Evolutionary conservation across 2,797 vertebrate genomes (phyloP).

Genomic region (Graptemys geographica): DNA sequence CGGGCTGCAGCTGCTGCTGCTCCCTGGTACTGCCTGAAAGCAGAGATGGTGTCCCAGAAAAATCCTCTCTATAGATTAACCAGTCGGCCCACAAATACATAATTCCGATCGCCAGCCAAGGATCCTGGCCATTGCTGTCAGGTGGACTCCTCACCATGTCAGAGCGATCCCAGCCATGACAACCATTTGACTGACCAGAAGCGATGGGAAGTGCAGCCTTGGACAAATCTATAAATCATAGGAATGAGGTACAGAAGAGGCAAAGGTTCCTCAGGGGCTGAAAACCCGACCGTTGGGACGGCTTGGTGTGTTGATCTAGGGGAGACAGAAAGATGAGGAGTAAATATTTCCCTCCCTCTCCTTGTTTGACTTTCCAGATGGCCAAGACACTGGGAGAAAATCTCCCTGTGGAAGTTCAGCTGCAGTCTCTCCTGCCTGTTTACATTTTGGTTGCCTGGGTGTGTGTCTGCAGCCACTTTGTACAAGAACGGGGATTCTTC

Average conservation of each 20-base stretch:
- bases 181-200: no score
- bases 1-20: constrained; percentile 11
- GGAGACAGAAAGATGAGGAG: not conserved
- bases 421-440: constrained; percentile 46
- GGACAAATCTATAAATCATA: no score
- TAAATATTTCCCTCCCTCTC: rapidly evolving
- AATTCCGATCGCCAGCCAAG: constrained; percentile 34
- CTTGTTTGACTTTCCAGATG: not conserved
- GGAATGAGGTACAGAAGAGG: no score
- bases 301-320: not conserved
- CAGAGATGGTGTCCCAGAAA: not conserved
- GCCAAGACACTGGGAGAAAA: not conserved
- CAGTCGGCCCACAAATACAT: constrained; percentile 47
- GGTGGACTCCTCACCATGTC: constrained; percentile 35
- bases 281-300: constrained; percentile 48
- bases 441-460: constrained; percentile 12
- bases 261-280: constrained; percentile 51
- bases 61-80: not conserved
- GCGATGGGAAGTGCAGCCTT: no score
- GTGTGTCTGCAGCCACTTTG: constrained; percentile 30
- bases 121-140: constrained; percentile 26
- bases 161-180: constrained; percentile 14
- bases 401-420: not conserved
- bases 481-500: constrained; percentile 46
- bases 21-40: not conserved